Evolutionary conservation across 30 jellyfish, hydroid and myxozoan genomes (phyloP), one percentile per base, ranked within the genome.

Genomic region (Phacellophora camtschatica): DNA sequence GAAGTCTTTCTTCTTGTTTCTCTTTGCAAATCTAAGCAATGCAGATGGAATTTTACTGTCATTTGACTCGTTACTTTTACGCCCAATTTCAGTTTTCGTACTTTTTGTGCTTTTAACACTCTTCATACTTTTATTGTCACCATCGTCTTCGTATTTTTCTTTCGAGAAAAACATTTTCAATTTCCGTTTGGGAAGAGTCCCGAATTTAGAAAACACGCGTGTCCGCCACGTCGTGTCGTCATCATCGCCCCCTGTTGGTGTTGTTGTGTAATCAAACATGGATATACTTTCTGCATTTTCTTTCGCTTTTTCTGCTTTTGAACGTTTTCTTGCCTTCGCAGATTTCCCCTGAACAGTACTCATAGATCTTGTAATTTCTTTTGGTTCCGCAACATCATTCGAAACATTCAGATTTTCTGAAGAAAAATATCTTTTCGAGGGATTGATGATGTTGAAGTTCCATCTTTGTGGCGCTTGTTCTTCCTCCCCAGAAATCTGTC

Each of bases 231-330:
- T 80, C 25, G 22, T 12, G 30, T 15, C 30, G 10, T 80, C 84
- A 33, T 76, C 88, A 11, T n/a, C 88, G 6, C 36, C 78, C 5
- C 13, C 3, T 0, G 34, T 58, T 24, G 91, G 31, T 36, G 65
- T 80, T 5, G 43, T 12, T 66, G 48, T 66, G 58, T 80, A 80
- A 15, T 71, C 74, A 64, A 80, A 80, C 91, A 80, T 65, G 8
- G 91, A 80, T 8, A 80, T 65, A 39, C 84, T 80, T 53, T 80
- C 91, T 45, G 70, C 59, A 23, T 59, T 56, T 31, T 80, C 66
- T 10, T 48, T 31, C 5, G 31, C 5, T 72, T 12, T 56, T 13
- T 49, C 77, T 18, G 41, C 34, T 33, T 25, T 80, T 71, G 74
- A 64, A 22, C 53, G 25, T 7, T 76, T 66, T 46, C 63, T 28